These are phyloP conservation scores for Gambusia yucatana DNA, from an alignment of 2,797 vertebrate species.

Conservation along the genomic window DNA sequence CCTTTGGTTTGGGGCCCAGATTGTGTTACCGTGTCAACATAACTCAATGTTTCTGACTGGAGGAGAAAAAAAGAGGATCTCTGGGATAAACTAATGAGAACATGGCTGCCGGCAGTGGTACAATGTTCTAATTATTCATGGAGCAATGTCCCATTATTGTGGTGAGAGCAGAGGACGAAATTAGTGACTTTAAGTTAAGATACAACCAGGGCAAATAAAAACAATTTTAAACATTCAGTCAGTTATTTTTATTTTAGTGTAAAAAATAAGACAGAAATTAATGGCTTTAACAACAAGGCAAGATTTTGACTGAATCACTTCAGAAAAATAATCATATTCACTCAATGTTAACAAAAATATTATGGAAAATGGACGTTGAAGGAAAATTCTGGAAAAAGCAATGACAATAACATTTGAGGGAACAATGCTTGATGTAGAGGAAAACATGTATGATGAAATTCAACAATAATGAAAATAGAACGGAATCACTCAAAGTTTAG, in stretches of 20 bases:
- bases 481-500: neutral
- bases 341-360: neutral
- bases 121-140: conserved; percentile 57
- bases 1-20: conserved; percentile 38
- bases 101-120: conserved; percentile 42
- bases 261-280: neutral
- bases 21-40: conserved; percentile 2
- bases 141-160: conserved; percentile 44
- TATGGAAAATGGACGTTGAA: neutral
- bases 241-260: neutral
- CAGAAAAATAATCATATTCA: neutral
- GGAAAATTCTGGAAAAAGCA: neutral
- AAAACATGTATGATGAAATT: neutral
- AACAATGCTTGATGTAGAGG: neutral
- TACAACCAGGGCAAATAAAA: neutral
- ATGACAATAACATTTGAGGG: neutral
- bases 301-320: neutral
- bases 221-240: neutral
- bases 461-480: neutral
- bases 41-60: neutral
- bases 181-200: neutral
- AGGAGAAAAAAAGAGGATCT: conserved; percentile 22
- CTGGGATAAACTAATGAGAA: conserved; percentile 49
- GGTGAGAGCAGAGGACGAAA: conserved; percentile 19
- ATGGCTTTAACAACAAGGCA: neutral